phyloP scores from a whole-genome alignment of 2,797 vertebrate species.

The Denticeps clupeoides region DNA sequence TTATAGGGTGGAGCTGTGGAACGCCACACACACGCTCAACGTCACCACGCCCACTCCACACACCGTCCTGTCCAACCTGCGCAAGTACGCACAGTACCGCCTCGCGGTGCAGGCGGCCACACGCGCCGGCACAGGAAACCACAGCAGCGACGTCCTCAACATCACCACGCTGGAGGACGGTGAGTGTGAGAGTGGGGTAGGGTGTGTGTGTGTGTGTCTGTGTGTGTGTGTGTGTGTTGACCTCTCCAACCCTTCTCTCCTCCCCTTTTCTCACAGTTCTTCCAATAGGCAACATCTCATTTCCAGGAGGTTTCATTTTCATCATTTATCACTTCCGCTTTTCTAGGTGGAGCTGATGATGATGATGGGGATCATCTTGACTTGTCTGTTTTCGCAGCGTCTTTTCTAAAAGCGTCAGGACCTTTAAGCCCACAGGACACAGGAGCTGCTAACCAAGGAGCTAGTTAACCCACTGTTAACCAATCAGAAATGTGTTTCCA shows the following conservation, averaged over 20 bases:
- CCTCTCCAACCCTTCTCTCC: neutral
- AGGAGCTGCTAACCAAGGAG: too few relatives aligned
- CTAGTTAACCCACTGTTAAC: too few relatives aligned
- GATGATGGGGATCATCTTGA: too few relatives aligned
- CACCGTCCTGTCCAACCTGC: slow-evolving; percentile 51
- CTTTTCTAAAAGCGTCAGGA: too few relatives aligned
- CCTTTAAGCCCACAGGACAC: too few relatives aligned
- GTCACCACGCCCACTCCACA: slow-evolving; percentile 41
- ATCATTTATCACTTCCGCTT: too few relatives aligned
- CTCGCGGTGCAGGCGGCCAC: slow-evolving; percentile 57
- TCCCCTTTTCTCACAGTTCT: too few relatives aligned
- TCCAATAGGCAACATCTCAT: too few relatives aligned
- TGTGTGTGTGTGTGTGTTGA: slow-evolving; percentile 8
- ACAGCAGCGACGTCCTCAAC: slow-evolving; percentile 63
- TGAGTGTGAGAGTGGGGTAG: slow-evolving; percentile 34
- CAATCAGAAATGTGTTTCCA: slow-evolving; percentile 45
- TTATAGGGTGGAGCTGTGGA: slow-evolving; percentile 63
- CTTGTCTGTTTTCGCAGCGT: too few relatives aligned
- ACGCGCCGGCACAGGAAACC: slow-evolving; percentile 54
- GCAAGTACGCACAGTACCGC: slow-evolving; percentile 61
- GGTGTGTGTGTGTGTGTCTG: neutral
- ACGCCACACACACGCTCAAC: slow-evolving; percentile 60
- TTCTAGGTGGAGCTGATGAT: too few relatives aligned
- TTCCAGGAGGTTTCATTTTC: neutral
- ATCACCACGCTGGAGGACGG: slow-evolving; percentile 70